Base-by-base conservation (phyloP, 2,888 invertebrate genomes). In the Platypus cylindrus region DNA sequence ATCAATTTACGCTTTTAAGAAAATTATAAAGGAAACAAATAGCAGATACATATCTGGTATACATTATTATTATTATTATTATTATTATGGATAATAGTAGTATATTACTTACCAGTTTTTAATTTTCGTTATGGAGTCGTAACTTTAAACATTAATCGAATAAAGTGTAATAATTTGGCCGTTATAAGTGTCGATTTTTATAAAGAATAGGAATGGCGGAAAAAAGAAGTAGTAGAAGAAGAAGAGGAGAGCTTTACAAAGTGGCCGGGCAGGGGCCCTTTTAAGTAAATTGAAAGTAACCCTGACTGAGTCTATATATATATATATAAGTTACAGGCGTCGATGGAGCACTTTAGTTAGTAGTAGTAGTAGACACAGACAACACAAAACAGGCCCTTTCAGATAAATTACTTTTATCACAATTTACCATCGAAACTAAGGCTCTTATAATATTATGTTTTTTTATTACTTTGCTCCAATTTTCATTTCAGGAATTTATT, bases 271-370 rank as follows among this genome's bases (percentile, higher is more conserved):
- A 59, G 53, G 56, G 53, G 53, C 52, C 53, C 60, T 61, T 60
- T 61, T 61, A 61, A 57, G 54, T 56, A 61, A 60, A 61, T 61
- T 61, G 61, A 54, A 60, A 59, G 53, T 54, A 53, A 53, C 52
- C 50, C 20, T 7, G 5, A 20, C 9, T 9, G 7, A 20, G 20
- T 9, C 20, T 20, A 5, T 20, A 20, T 20, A 9, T 7, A 20
- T 9, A 9, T 9, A 5, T 7, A 5, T 20, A 57, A 54, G 56
- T 58, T 58, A 53, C 49, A 53, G 54, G 55, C 55, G 57, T 57
- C 59, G 55, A 58, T 54, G 55, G 52, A 50, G 52, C 53, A 51
- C 49, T 52, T 48, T 47, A n/a, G n/a, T n/a, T n/a, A n/a, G n/a
- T n/a, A n/a, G n/a, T n/a, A n/a, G n/a, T n/a, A n/a, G n/a, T n/a